Evolutionary conservation across 2,888 invertebrate genomes (phyloP).

Genomic region (Harmothoe impar): DNA sequence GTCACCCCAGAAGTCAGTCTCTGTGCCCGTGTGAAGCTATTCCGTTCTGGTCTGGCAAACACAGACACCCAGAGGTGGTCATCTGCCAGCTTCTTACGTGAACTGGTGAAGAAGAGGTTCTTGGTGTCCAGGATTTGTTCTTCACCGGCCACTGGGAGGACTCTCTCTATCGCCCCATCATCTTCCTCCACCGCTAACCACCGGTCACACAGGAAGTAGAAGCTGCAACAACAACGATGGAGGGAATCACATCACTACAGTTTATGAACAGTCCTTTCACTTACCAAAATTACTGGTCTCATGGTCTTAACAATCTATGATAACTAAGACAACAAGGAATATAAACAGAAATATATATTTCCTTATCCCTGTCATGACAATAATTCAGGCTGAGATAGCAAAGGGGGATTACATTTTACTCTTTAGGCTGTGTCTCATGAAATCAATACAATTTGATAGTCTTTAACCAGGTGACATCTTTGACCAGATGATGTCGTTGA

Average conservation of each 20-base stretch:
- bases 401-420: too few species aligned
- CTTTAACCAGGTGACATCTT: too few species aligned
- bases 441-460: too few species aligned
- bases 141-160: slow-evolving; percentile 80
- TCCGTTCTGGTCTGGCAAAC: slow-evolving; percentile 57
- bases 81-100: slow-evolving; percentile 57
- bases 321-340: not conserved
- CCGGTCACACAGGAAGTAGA: slow-evolving; percentile 77
- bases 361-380: too few species aligned
- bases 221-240: slow-evolving; percentile 65
- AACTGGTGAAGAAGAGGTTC: slow-evolving; percentile 79
- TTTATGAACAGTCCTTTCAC: too few species aligned
- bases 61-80: slow-evolving; percentile 67
- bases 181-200: slow-evolving; percentile 83
- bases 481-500: too few species aligned
- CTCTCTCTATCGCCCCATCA: slow-evolving; percentile 83
- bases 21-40: slow-evolving; percentile 68
- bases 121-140: slow-evolving; percentile 82
- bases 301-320: not conserved
- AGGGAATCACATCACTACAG: too few species aligned
- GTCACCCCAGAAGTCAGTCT: slow-evolving; percentile 74
- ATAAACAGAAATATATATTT: not conserved
- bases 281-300: not conserved
- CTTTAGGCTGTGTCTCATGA: too few species aligned
- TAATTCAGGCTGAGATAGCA: too few species aligned